A percentile compares a stretch with the other conserved stretches of the same genome.
These are phyloP conservation scores for Tapirus terrestris DNA, from an alignment of 2,113 vertebrate genomes.

Conservation along the genomic window DNA sequence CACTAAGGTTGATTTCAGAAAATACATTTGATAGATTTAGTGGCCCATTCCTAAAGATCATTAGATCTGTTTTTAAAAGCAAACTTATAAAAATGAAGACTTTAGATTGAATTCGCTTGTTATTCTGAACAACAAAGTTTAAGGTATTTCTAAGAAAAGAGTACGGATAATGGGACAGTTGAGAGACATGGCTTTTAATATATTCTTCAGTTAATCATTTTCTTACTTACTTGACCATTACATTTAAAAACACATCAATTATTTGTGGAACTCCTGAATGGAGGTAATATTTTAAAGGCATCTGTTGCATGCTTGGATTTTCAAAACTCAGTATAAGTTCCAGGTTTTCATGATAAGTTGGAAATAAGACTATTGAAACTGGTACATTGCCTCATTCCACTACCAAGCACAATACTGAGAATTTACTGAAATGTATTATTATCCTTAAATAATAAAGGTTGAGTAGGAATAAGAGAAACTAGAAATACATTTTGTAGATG, in stretches of 20 bases:
- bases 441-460: conserved; percentile 61
- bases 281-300: conserved; percentile 69
- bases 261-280: conserved; percentile 73
- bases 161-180: conserved; percentile 23
- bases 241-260: conserved; percentile 60
- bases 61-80: conserved; percentile 19
- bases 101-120: conserved; percentile 15
- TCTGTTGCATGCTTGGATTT: conserved; percentile 57
- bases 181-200: conserved; percentile 48
- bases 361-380: conserved; percentile 61
- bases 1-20: conserved; percentile 51
- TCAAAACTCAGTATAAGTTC: conserved; percentile 61
- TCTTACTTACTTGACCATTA: conserved; percentile 20
- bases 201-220: conserved; percentile 50
- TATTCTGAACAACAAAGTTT: conserved; percentile 37
- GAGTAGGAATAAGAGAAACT: conserved; percentile 50
- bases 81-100: conserved; percentile 51
- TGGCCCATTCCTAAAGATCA: conserved; percentile 52
- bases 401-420: conserved; percentile 59
- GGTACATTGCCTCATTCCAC: conserved; percentile 70
- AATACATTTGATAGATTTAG: conserved; percentile 60
- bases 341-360: conserved; percentile 63
- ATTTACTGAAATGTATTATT: conserved; percentile 61
- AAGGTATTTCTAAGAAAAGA: conserved; percentile 53
- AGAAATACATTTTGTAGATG: conserved; percentile 34